Conservation (phyloP, 2,797 vertebrate genomes). For the Notoglanidium macrostoma region DNA sequence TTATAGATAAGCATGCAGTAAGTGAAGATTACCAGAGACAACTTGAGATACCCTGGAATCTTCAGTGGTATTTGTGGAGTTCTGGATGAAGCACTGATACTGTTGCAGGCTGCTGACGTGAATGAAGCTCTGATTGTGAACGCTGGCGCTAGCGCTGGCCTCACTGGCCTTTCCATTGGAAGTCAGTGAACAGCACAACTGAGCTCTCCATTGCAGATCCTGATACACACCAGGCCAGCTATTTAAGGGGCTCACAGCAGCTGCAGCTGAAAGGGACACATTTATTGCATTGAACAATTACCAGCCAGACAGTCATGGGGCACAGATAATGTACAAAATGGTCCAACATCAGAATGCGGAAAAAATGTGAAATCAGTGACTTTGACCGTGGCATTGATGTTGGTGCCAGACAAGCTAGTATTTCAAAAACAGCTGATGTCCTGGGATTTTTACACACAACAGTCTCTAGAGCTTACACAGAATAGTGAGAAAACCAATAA, state of each 20-base stretch:
- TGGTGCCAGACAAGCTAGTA: not conserved
- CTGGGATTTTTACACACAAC: too few relatives aligned
- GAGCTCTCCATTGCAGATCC: constrained; percentile 70
- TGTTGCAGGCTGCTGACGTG: not conserved
- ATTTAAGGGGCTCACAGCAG: not conserved
- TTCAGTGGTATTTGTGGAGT: not conserved
- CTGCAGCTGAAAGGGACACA: not conserved
- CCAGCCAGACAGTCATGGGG: not conserved
- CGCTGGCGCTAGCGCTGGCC: not conserved
- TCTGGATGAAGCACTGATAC: constrained; percentile 11
- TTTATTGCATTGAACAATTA: not conserved
- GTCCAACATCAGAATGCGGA: not conserved
- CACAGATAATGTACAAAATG: not conserved
- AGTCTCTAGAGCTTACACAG: too few relatives aligned
- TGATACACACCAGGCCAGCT: constrained; percentile 39
- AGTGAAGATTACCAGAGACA: not conserved
- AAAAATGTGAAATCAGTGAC: not conserved
- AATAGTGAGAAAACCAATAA: too few relatives aligned
- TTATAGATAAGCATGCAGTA: not conserved
- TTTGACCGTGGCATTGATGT: not conserved
- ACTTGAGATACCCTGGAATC: constrained; percentile 11
- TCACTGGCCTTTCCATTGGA: constrained; percentile 13
- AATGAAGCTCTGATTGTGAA: constrained; percentile 17
- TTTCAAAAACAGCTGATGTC: not conserved
- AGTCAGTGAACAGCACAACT: constrained; percentile 73